Evolutionary conservation across 2,113 vertebrate genomes (phyloP).

Genomic region (Trichechus manatus): DNA sequence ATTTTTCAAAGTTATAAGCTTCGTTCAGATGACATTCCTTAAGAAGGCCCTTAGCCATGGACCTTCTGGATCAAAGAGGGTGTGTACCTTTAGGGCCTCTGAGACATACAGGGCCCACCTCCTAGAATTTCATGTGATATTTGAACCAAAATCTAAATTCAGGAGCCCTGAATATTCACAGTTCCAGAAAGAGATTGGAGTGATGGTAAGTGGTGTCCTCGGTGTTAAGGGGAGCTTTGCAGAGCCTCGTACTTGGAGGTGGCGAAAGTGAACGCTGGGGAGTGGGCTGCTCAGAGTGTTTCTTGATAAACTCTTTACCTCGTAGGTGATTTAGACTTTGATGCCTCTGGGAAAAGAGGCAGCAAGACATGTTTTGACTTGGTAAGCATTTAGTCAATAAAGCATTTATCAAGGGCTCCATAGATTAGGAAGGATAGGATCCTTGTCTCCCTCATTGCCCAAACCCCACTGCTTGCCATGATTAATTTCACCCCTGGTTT

Average conservation of each 20-base stretch:
- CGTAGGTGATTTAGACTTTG: background rate
- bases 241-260: rapidly evolving
- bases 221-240: rapidly evolving
- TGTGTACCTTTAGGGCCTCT: rapidly evolving
- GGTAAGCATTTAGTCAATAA: background rate
- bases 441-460: background rate
- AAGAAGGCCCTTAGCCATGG: rapidly evolving
- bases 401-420: background rate
- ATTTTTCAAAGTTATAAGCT: background rate
- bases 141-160: background rate
- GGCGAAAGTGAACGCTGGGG: background rate
- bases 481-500: background rate
- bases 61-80: background rate
- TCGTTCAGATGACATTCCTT: background rate
- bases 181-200: background rate
- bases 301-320: background rate
- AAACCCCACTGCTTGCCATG: too few species aligned
- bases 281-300: too few species aligned
- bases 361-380: background rate
- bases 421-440: background rate
- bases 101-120: background rate
- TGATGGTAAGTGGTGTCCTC: rapidly evolving
- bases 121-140: background rate
- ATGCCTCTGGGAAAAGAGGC: background rate
- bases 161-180: background rate